phyloP scores from a whole-genome alignment of 1,140 invertebrate species.

The Cylas formicarius region DNA sequence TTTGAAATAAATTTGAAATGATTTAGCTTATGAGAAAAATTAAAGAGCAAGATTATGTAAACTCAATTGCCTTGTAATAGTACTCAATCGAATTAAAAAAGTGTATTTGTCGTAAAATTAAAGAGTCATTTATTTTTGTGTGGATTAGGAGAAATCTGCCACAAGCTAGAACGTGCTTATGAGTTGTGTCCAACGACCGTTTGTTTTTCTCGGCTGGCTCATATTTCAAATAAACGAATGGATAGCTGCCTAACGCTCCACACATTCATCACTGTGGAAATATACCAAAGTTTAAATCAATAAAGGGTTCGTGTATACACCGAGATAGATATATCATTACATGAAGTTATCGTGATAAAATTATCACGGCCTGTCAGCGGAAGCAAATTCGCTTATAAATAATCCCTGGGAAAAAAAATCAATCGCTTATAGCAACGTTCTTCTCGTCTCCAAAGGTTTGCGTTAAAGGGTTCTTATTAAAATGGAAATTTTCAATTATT shows the following conservation, averaged over 20 bases:
- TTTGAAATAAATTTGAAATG: no score
- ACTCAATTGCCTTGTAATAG: no score
- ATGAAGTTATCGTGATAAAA: constrained; percentile 33
- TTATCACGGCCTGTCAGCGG: constrained; percentile 31
- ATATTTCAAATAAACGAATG: constrained; percentile 33
- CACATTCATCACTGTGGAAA: constrained; percentile 38
- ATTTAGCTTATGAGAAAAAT: no score
- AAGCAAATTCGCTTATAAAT: no score
- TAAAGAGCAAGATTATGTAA: no score
- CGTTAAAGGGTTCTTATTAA: no score
- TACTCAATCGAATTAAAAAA: no score
- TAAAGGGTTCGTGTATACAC: constrained; percentile 32
- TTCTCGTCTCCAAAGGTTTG: no score
- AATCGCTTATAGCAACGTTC: no score
- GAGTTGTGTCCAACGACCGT: constrained; percentile 35
- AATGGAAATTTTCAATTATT: no score
- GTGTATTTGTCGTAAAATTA: no score
- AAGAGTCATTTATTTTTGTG: constrained; percentile 34
- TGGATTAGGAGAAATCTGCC: constrained; percentile 34
- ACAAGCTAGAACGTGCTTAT: constrained; percentile 35
- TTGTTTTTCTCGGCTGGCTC: constrained; percentile 35
- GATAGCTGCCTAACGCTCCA: constrained; percentile 30
- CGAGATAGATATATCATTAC: constrained; percentile 32
- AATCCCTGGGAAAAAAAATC: no score
- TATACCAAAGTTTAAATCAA: constrained; percentile 39